phyloP scores from a whole-genome alignment of 2,888 invertebrate species.

The Habroteleia sp. region DNA sequence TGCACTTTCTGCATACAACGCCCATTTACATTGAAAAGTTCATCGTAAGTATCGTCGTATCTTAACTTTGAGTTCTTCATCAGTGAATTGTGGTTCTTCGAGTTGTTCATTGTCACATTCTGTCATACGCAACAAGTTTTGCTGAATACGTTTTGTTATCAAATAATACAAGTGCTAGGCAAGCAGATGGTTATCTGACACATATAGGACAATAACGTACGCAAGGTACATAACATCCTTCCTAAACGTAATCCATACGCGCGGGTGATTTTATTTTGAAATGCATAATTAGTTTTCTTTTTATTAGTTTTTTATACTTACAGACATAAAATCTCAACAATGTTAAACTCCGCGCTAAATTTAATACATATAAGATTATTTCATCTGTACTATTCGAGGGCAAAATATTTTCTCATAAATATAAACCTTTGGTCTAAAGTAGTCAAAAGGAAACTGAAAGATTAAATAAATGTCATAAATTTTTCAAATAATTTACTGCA shows the following conservation, averaged over 20 bases:
- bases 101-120: constrained; percentile 34
- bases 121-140: constrained; percentile 24
- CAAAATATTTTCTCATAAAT: too few relatives aligned
- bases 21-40: too few relatives aligned
- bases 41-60: constrained; percentile 29
- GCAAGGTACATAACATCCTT: constrained; percentile 20
- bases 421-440: too few relatives aligned
- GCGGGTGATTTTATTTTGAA: too few relatives aligned
- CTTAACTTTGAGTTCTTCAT: constrained; percentile 29
- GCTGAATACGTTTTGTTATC: constrained; percentile 54
- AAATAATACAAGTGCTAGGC: constrained; percentile 46
- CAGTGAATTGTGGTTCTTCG: constrained; percentile 25
- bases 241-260: too few relatives aligned
- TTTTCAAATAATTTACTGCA: constrained; percentile 15
- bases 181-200: constrained; percentile 53
- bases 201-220: constrained; percentile 38
- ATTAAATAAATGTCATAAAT: constrained; percentile 18
- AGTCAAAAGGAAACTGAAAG: constrained; percentile 1
- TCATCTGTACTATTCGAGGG: too few relatives aligned
- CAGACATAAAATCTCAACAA: too few relatives aligned
- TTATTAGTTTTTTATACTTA: too few relatives aligned
- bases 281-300: too few relatives aligned
- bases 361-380: too few relatives aligned
- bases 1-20: too few relatives aligned
- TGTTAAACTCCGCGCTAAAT: too few relatives aligned